A percentile compares a stretch with the other conserved stretches of the same genome.
phyloP scores from a whole-genome alignment of 2,113 vertebrate species.

The Perca fluviatilis region DNA sequence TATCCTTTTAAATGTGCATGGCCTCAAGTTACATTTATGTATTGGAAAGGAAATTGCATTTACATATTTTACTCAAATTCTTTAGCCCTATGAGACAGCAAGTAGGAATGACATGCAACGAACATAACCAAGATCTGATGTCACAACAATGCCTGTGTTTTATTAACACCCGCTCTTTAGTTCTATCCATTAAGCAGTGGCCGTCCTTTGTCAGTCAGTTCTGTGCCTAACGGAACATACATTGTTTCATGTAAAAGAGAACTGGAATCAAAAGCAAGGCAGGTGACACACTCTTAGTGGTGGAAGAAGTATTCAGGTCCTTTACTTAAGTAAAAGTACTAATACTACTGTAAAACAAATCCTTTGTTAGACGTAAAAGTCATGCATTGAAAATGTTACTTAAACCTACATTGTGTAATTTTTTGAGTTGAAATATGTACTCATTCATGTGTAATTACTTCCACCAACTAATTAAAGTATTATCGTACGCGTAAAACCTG shows the following conservation, averaged over 20 bases:
- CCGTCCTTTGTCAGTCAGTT: background rate
- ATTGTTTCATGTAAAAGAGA: background rate
- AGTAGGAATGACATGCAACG: background rate
- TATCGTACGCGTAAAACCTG: too few species aligned
- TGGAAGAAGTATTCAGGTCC: too few species aligned
- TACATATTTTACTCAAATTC: background rate
- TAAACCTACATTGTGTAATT: too few species aligned
- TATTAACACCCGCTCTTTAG: background rate
- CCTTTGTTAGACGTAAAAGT: too few species aligned
- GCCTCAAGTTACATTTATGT: too few species aligned
- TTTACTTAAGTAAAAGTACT: too few species aligned
- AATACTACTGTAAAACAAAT: too few species aligned
- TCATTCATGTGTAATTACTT: too few species aligned
- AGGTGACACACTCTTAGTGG: background rate
- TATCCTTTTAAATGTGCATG: background rate
- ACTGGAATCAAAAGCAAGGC: conserved; percentile 11
- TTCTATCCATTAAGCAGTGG: background rate
- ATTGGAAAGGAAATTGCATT: background rate
- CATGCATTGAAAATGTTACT: too few species aligned
- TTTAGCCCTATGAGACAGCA: background rate
- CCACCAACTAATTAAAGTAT: too few species aligned
- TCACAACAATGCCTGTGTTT: background rate
- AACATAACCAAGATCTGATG: too few species aligned
- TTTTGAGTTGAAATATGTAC: too few species aligned
- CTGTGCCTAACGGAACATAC: background rate